Evolutionary conservation across 2,113 vertebrate genomes (phyloP), one percentile per base, ranked within the genome.

Genomic region (Fregetta grallaria): DNA sequence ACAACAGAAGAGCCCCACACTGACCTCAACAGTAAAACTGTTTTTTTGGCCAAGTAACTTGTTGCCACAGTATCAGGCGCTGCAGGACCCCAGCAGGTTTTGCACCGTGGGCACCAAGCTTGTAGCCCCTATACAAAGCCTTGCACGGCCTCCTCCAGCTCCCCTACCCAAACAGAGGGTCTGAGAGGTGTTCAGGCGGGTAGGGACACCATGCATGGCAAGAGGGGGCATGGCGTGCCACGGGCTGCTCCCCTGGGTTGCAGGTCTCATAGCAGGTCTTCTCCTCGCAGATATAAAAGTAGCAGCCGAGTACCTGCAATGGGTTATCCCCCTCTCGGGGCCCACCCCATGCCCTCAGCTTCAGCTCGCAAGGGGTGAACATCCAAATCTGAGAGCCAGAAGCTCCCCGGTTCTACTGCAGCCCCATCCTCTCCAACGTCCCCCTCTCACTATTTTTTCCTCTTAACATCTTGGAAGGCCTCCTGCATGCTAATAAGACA

Each of bases 271-370:
- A 47, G 40, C 11, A 75, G 15, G 3, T 75, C 47, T 86, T 23
- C 7, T 77, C 42, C 58, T 80, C n/a, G 10, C 10, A 70, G 23
- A 29, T 27, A 38, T 29, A 58, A 52, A 74, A 61, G 6, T 10
- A 65, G n/a, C 22, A 62, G 19, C n/a, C 0, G 0, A 73, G 22
- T 52, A 10, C 8, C 36, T 68, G 17, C 26, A 29, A 29, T 10
- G 34, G 44, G 23, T 20, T 49, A 14, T 3, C 21, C 3, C 0
- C 0, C 3, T 38, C 10, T n/a, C 11, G 3, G 19, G 44, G 6
- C 68, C 25, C 65, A n/a, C 14, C 13, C 34, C 18, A 5, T 15
- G 2, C 32, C 45, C 27, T 68, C 55, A 47, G 40, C 58, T 79
- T 86, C 34, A 44, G 58, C 45, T 40, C 13, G 3, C 23, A 13